Conservation (phyloP, 2,888 invertebrate species). For the Cryptus armator region DNA sequence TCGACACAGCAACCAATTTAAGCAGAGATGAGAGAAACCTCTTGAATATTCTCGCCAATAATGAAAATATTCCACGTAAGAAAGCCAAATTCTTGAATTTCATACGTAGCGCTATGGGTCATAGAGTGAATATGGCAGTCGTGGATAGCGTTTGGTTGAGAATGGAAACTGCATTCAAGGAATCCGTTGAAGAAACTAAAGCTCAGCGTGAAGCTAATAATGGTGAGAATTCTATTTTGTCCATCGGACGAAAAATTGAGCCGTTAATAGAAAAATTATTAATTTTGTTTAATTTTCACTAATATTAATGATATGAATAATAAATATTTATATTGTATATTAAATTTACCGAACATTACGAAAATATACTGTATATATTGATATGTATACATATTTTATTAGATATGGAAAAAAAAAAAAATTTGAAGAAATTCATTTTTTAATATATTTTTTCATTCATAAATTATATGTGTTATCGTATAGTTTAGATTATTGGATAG, state of each 20-base stretch:
- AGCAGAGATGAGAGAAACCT: slow-evolving; percentile 87
- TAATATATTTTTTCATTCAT: neutral
- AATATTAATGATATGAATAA: neutral
- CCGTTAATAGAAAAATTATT: neutral
- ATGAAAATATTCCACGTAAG: slow-evolving; percentile 94
- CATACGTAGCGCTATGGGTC: slow-evolving; percentile 88
- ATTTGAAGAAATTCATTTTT: too few species aligned
- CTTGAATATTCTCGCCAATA: slow-evolving; percentile 89
- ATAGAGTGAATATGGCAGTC: slow-evolving; percentile 87
- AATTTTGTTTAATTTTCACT: neutral
- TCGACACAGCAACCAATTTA: slow-evolving; percentile 87
- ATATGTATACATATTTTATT: neutral
- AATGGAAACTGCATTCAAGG: slow-evolving; percentile 83
- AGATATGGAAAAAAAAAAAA: neutral
- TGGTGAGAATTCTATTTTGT: slow-evolving; percentile 32
- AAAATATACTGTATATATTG: too few species aligned
- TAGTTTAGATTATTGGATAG: neutral
- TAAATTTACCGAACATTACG: too few species aligned
- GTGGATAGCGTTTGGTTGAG: slow-evolving; percentile 90
- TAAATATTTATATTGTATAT: too few species aligned
- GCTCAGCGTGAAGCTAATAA: slow-evolving; percentile 40
- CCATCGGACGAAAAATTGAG: neutral
- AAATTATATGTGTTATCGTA: too few species aligned
- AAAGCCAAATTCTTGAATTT: slow-evolving; percentile 94
- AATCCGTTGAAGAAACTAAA: slow-evolving; percentile 61